Percentiles rank a stretch among this genome's conserved stretches.
phyloP scores from a whole-genome alignment of 2,113 vertebrate species.

The Platysteira castanea region DNA sequence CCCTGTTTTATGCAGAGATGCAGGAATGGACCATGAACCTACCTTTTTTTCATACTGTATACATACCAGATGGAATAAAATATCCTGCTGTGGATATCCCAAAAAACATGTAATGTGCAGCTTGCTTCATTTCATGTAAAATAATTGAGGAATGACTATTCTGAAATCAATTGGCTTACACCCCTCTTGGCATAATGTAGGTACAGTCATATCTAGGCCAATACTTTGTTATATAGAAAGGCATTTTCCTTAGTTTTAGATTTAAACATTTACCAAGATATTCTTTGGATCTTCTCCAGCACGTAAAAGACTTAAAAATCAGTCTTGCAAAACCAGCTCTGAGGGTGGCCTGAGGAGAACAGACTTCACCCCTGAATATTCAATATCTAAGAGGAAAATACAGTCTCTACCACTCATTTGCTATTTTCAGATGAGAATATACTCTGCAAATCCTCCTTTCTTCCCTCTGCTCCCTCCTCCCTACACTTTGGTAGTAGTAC shows the following conservation, averaged over 20 bases:
- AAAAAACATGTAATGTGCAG: accelerated
- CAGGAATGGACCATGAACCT: neutral
- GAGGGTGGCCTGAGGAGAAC: neutral
- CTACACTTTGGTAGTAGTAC: neutral
- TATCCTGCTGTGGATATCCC: neutral
- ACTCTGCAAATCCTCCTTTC: neutral
- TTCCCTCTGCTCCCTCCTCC: neutral
- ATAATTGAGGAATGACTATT: neutral
- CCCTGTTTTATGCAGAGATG: neutral
- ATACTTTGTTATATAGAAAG: neutral
- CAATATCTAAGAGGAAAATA: neutral
- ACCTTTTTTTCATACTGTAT: neutral
- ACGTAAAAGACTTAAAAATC: neutral
- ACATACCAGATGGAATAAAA: neutral
- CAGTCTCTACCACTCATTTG: neutral
- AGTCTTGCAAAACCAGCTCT: neutral
- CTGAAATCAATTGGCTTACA: neutral
- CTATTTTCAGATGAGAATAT: neutral
- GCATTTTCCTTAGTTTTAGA: neutral
- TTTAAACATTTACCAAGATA: neutral
- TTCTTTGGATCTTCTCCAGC: neutral
- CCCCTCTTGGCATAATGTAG: neutral
- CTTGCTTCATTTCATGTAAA: neutral
- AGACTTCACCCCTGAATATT: neutral
- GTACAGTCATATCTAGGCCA: neutral